These are phyloP conservation scores for Trachops cirrhosus DNA, from an alignment of 2,797 vertebrate species.

Conservation along the genomic window DNA sequence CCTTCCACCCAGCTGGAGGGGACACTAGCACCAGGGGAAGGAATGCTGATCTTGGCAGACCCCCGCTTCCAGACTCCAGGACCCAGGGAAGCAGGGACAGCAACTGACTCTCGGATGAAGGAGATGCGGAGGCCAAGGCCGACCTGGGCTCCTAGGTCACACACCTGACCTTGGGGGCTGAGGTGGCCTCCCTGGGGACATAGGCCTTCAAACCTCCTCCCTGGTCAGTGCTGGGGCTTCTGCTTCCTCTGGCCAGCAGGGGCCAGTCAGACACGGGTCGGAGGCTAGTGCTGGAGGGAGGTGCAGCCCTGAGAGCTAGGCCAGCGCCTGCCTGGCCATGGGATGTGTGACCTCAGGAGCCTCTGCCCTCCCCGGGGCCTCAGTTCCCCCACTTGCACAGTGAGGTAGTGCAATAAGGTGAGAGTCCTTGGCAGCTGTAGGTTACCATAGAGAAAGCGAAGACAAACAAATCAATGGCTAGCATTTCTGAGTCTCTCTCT, in stretches of 20 bases:
- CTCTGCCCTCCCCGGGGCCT: background rate
- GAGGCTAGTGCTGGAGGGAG: background rate
- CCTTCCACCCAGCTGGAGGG: background rate
- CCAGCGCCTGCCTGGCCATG: background rate
- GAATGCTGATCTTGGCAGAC: background rate
- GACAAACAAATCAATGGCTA: background rate
- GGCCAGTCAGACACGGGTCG: background rate
- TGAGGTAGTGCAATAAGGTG: background rate
- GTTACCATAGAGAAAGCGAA: background rate
- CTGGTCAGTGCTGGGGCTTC: background rate
- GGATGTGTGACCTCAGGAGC: background rate
- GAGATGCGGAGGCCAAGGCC: background rate
- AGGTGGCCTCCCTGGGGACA: background rate
- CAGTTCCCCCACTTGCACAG: background rate
- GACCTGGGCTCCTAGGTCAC: background rate
- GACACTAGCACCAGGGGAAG: background rate
- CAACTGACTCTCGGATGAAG: background rate
- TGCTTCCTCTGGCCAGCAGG: background rate
- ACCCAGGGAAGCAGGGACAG: background rate
- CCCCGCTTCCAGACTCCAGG: background rate
- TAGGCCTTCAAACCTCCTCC: background rate
- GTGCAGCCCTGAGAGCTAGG: background rate
- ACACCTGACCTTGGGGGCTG: background rate
- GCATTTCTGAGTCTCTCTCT: background rate
- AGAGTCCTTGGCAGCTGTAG: background rate